Conservation (phyloP, 2,113 vertebrate genomes). For the Oncorhynchus clarkii region DNA sequence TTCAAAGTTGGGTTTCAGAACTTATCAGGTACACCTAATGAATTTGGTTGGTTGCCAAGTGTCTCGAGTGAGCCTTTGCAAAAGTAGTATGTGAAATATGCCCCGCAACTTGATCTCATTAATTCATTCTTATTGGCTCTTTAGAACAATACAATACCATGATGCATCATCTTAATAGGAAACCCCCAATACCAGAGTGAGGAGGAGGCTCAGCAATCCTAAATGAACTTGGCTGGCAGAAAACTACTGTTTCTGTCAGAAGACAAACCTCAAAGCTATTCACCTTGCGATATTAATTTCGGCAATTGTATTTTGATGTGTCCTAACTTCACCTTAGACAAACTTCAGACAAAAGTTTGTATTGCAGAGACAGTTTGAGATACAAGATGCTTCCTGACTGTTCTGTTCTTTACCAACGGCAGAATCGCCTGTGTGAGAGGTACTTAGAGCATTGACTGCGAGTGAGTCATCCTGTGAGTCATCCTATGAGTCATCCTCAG, state of each 20-base stretch:
- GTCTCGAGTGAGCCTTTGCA: neutral
- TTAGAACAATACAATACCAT: no score
- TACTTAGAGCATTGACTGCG: neutral
- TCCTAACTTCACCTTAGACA: neutral
- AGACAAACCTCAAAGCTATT: neutral
- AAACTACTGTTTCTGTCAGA: neutral
- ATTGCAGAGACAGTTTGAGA: neutral
- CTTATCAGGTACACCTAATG: neutral
- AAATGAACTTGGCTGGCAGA: neutral
- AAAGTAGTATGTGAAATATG: neutral
- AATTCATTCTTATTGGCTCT: neutral
- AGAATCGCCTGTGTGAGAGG: no score
- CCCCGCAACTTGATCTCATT: neutral
- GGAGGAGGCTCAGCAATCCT: neutral
- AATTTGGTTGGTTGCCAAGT: neutral
- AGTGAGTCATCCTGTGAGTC: neutral
- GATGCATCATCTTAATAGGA: neutral
- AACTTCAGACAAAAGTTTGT: neutral
- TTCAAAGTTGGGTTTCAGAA: neutral
- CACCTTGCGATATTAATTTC: neutral
- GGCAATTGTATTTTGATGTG: conserved; percentile 1
- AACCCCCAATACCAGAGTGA: neutral
- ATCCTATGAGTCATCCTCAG: conserved; percentile 2
- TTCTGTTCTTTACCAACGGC: neutral
- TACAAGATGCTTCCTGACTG: neutral